Evolutionary conservation across 1,140 invertebrate genomes (phyloP).

Genomic region (Yoshiicerus persimilis): DNA sequence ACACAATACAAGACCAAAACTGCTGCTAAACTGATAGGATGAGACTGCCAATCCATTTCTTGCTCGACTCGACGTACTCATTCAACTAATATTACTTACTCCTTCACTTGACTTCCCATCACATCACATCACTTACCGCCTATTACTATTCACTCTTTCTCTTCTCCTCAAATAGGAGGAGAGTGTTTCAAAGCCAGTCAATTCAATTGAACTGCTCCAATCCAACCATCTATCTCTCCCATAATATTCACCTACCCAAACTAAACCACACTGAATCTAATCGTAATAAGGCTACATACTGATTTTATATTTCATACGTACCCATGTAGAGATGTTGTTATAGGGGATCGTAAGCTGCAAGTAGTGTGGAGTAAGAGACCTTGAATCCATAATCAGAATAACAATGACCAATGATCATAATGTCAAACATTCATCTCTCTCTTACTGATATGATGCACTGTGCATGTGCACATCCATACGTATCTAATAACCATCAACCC

Average conservation of each 20-base stretch:
- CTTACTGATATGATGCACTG: neutral
- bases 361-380: constrained; percentile 25
- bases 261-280: neutral
- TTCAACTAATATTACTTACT: constrained; percentile 1
- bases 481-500: neutral
- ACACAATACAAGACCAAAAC: neutral
- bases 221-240: neutral
- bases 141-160: constrained; percentile 18
- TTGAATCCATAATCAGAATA: constrained; percentile 45
- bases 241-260: neutral
- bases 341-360: no score
- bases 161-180: neutral
- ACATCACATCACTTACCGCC: constrained; percentile 10
- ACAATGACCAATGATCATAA: constrained; percentile 45
- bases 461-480: neutral
- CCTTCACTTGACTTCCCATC: constrained; percentile 18
- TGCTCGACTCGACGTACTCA: neutral
- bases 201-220: neutral
- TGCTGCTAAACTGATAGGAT: neutral
- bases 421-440: constrained; percentile 43
- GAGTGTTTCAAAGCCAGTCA: neutral
- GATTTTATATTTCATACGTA: neutral
- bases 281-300: neutral
- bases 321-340: neutral
- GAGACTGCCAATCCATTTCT: neutral